These are phyloP conservation scores for Cryptoblepharus egeriae DNA, from an alignment of 2,797 vertebrate species.

Conservation along the genomic window DNA sequence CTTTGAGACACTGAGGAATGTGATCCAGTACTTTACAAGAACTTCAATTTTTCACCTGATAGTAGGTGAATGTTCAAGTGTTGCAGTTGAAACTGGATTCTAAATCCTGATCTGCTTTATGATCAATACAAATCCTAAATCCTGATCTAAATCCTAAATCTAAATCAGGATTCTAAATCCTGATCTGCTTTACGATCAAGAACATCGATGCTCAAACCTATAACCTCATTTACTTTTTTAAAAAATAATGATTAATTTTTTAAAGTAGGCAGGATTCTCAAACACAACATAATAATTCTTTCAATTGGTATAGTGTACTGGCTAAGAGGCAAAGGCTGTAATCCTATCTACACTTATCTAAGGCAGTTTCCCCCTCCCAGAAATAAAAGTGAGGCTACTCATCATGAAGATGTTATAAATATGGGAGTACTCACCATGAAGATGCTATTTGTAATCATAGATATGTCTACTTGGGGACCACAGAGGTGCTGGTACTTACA, in stretches of 20 bases:
- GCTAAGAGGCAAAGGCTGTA: too few relatives aligned
- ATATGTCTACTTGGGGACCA: too few relatives aligned
- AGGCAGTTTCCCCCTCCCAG: too few relatives aligned
- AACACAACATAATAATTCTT: neutral
- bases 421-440: too few relatives aligned
- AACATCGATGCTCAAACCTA: neutral
- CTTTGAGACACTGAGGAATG: conserved; percentile 1
- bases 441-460: too few relatives aligned
- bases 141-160: too few relatives aligned
- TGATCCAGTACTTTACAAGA: neutral
- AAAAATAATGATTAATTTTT: neutral
- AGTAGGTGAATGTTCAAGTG: neutral
- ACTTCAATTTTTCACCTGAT: neutral
- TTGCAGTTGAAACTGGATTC: neutral
- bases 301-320: too few relatives aligned
- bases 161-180: neutral
- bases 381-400: too few relatives aligned
- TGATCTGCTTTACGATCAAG: neutral
- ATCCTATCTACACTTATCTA: too few relatives aligned
- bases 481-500: too few relatives aligned
- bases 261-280: neutral
- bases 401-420: too few relatives aligned
- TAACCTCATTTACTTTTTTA: neutral
- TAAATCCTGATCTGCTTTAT: neutral
- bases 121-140: accelerated